Base-by-base conservation (phyloP, 2,113 vertebrate genomes). In the Scomber colias region DNA sequence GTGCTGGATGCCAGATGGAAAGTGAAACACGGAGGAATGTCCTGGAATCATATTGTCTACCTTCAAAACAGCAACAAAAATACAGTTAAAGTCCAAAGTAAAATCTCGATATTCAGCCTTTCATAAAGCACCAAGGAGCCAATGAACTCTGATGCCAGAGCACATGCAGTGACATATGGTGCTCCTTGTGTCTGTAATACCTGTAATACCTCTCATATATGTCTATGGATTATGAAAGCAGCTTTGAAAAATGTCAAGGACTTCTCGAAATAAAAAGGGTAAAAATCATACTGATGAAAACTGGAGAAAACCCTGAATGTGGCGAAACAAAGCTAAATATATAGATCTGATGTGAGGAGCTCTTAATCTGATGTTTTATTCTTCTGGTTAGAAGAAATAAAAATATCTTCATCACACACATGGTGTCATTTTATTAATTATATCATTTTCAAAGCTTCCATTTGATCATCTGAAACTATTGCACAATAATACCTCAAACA, bases 181-280 rank as follows among this genome's bases (percentile, higher is more conserved):
- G 5, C 48, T 71, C 75, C 74, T 65, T 9, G 3, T 68, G 55
- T 35, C 69, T 62, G 50, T 87, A 85, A 89, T 87, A 87, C 86
- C 65, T 84, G 73, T 84, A 77, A 87, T 79, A 81, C 56, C 63
- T 71, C 57, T 61, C 44, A 59, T 80, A 72, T 57, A 49, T 62
- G 70, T 63, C 69, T 79, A 71, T 81, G 82, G 87, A 90, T 90
- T 89, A 92, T 71, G 21, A 75, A 63, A 79, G 79, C 67, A 84
- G 88, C 78, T 90, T 75, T 88, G 49, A 21, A 70, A 77, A 85
- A 87, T 83, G 82, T 87, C 86, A 90, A 85, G 84, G 82, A 77
- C 84, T 79, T 84, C 50, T 81, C 44, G 30, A 62, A 73, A 77
- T 66, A 50, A 67, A 76, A 83, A 1, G 11, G 21, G n/a, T 68